These are phyloP conservation scores for Chiloscyllium punctatum DNA, from an alignment of 2,797 vertebrate genomes.

Conservation along the genomic window DNA sequence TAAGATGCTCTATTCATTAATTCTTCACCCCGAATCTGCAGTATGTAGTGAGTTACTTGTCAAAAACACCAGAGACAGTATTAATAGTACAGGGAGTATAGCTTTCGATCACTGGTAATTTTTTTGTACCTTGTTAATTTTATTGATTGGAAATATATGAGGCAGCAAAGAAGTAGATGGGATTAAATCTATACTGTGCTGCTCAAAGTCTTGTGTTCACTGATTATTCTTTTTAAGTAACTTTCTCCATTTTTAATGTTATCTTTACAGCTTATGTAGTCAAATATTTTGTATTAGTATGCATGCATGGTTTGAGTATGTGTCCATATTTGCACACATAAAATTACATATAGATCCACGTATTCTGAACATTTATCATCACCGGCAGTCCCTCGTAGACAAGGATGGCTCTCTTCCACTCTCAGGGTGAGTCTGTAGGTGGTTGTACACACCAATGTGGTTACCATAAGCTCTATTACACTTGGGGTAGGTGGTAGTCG, in stretches of 20 bases:
- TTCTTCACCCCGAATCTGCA: not conserved
- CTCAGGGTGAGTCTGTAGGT: too few species aligned
- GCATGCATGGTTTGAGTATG: not conserved
- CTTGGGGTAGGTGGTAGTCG: too few species aligned
- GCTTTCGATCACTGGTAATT: not conserved
- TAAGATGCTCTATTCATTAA: not conserved
- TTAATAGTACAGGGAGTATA: not conserved
- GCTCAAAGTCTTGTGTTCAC: not conserved
- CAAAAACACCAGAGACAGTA: not conserved
- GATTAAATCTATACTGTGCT: not conserved
- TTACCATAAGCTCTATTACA: too few species aligned
- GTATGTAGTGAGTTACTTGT: not conserved
- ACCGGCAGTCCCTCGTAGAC: too few species aligned
- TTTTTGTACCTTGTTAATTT: not conserved
- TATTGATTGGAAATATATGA: slow-evolving; percentile 18
- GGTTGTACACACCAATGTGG: too few species aligned
- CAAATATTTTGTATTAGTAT: not conserved
- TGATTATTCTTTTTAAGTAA: not conserved
- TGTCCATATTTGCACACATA: not conserved
- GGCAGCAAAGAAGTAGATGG: not conserved
- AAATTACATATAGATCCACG: not conserved
- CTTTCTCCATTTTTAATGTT: not conserved
- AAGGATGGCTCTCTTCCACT: too few species aligned
- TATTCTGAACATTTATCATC: not conserved
- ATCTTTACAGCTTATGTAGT: not conserved